A percentile compares a stretch with the other conserved stretches of the same genome.
Conservation (phyloP, 2,113 vertebrate genomes). For the Hippocampus comes region DNA sequence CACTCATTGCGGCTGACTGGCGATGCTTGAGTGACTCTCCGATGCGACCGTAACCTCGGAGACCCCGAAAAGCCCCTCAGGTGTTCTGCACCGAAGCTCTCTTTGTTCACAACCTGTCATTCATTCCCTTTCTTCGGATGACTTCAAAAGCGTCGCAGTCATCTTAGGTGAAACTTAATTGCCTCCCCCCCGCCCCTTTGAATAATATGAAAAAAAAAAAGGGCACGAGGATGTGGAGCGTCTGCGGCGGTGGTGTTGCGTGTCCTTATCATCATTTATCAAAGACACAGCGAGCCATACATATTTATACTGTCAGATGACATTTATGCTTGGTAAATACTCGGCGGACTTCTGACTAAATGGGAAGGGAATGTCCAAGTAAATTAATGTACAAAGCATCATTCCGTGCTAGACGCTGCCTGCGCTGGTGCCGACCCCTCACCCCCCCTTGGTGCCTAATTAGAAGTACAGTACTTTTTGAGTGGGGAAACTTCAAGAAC, state of each 20-base stretch:
- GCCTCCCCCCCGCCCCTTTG: constrained; percentile 2
- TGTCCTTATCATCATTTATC: constrained; percentile 54
- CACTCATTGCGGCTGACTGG: constrained; percentile 12
- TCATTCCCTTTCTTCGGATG: constrained; percentile 52
- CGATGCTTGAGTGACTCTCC: constrained; percentile 19
- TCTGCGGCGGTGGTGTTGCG: constrained; percentile 26
- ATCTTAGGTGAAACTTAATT: constrained; percentile 45
- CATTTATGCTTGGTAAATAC: constrained; percentile 41
- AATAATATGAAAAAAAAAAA: constrained; percentile 17
- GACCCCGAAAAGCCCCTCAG: constrained; percentile 38
- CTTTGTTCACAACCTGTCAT: constrained; percentile 49
- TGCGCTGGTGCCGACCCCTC: neutral
- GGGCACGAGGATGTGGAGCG: neutral
- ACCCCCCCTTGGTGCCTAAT: neutral
- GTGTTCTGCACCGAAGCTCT: constrained; percentile 51
- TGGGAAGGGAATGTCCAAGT: constrained; percentile 28
- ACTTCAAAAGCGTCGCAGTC: constrained; percentile 50
- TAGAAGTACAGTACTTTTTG: neutral
- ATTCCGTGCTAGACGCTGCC: neutral
- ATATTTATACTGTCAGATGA: constrained; percentile 50
- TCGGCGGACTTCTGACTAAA: constrained; percentile 32
- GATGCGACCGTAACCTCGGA: constrained; percentile 23
- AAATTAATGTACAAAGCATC: constrained; percentile 26
- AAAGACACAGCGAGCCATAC: constrained; percentile 37
- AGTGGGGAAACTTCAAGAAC: constrained; percentile 4